Evolutionary conservation across 2,113 vertebrate species (phyloP).

Genomic region (Panthera uncia): DNA sequence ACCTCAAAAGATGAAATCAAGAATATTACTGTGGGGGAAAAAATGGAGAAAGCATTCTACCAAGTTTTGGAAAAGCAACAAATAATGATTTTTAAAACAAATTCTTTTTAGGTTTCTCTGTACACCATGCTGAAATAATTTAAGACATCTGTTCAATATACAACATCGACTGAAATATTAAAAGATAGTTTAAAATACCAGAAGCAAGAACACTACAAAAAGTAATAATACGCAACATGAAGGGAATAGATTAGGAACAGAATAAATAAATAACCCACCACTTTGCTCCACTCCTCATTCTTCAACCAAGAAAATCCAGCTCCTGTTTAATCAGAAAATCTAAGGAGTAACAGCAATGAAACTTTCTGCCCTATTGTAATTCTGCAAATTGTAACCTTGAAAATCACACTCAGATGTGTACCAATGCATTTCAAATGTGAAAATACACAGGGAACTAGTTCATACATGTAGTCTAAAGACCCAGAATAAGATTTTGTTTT

Average conservation of each 20-base stretch:
- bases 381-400: not conserved
- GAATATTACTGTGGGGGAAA: not conserved
- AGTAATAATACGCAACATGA: not conserved
- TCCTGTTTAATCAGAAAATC: not conserved
- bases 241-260: not conserved
- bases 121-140: slow-evolving; percentile 38
- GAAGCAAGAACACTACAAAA: slow-evolving; percentile 8
- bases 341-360: not conserved
- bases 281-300: not conserved
- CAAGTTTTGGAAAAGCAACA: slow-evolving; percentile 47
- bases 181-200: slow-evolving; percentile 57
- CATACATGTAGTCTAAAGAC: not conserved
- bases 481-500: not conserved
- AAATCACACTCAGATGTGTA: not conserved
- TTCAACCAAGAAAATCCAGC: not conserved
- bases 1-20: slow-evolving; percentile 54
- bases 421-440: not conserved
- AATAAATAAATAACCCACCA: not conserved
- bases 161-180: slow-evolving; percentile 27
- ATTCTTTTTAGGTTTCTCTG: slow-evolving; percentile 31
- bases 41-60: slow-evolving; percentile 27
- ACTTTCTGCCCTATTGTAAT: not conserved
- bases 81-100: slow-evolving; percentile 45
- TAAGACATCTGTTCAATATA: slow-evolving; percentile 43
- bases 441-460: not conserved